Conservation (phyloP, 2,113 vertebrate species). For the Rhegmatorhina hoffmannsi region DNA sequence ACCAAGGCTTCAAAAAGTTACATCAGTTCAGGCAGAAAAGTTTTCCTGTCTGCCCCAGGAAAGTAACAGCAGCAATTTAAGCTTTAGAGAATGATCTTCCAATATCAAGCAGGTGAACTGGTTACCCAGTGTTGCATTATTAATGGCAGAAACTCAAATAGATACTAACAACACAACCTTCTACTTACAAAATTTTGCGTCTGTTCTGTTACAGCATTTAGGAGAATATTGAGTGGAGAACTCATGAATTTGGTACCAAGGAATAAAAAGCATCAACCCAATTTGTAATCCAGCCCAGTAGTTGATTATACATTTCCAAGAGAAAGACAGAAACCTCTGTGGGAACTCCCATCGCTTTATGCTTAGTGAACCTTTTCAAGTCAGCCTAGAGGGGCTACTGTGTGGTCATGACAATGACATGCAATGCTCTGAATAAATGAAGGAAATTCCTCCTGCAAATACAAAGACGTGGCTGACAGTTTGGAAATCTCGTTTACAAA, state of each 20-base stretch:
- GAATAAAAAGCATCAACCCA: constrained; percentile 68
- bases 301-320: constrained; percentile 72
- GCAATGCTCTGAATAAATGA: constrained; percentile 40
- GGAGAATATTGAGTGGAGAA: background rate
- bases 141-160: background rate
- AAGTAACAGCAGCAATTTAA: background rate
- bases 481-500: constrained; percentile 54
- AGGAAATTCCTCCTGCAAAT: constrained; percentile 44
- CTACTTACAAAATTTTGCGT: background rate
- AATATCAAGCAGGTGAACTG: background rate
- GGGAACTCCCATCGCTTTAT: constrained; percentile 31
- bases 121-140: background rate
- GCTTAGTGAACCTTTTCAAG: constrained; percentile 56
- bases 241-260: constrained; percentile 58
- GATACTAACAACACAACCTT: background rate
- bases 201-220: background rate
- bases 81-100: background rate
- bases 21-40: background rate
- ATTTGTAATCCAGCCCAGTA: constrained; percentile 64
- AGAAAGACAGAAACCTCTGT: constrained; percentile 78
- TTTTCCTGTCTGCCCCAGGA: background rate
- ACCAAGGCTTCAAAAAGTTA: background rate
- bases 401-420: constrained; percentile 56
- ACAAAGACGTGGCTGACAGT: constrained; percentile 42
- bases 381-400: constrained; percentile 59